Base-by-base conservation (phyloP, 2,888 invertebrate species). In the Uropetala carovei region DNA sequence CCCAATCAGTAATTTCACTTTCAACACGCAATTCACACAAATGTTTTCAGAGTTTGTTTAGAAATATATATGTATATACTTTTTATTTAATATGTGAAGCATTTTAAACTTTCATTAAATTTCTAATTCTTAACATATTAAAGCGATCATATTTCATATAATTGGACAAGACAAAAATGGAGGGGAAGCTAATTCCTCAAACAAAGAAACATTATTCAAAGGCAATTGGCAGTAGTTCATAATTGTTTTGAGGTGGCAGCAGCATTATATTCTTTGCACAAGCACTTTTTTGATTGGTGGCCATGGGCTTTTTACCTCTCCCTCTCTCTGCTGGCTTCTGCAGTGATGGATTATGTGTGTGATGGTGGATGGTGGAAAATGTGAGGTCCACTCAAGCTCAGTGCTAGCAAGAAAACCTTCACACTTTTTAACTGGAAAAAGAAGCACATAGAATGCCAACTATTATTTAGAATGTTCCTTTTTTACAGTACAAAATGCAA, bases 51-150 rank as follows among this genome's bases (percentile, higher is more conserved):
- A 89, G 64, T 89, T 89, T 89, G 89, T 89, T 89, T 89, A 89
- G 89, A 89, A 89, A 89, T 89, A 89, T 89, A 89, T 89, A 89
- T 89, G 64, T 89, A 89, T 89, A 89, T 89, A 89, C 89, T 89
- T 75, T 75, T 75, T 89, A 64, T 89, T 89, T 89, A 64, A 89
- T 64, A 30, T 43, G 64, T 89, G 89, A 89, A 89, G 89, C 89
- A 68, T 89, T 64, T 89, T 60, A 89, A 89, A 89, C 56, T 89
- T 27, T 89, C 86, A 30, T 89, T 89, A 89, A 89, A 89, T 89
- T 89, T 89, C 89, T 89, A 89, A 64, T 89, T 89, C 64, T 86
- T 89, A 89, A 89, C 89, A 89, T 89, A 89, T 89, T 89, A 64
- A 89, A 64, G 64, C 60, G 64, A 89, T 89, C 64, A 16, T 68